Base-by-base conservation (phyloP, 1,140 invertebrate genomes). In the Scaptomyza montana region DNA sequence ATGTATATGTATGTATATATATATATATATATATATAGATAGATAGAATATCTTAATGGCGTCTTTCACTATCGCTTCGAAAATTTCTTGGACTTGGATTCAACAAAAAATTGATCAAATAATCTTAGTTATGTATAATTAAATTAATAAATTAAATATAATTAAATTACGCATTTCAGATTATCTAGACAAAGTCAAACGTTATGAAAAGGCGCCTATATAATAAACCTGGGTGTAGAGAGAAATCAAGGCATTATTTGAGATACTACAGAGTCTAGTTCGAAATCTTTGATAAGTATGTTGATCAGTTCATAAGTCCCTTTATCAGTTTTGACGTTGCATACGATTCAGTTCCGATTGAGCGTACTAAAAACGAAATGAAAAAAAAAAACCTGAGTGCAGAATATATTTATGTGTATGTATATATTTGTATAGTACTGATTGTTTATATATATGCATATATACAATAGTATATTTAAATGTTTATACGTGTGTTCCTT, bases 271-370 rank as follows among this genome's bases (percentile, higher is more conserved):
- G 54, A 45, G 39, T 41, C 9, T 41, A 12, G 39, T 25, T 25
- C 21, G 2, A 25, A 25, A 3, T 25, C 21, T 12, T 41, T 12
- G 9, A 6, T 33, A 3, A 33, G 30, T 33, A 4, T 1, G 7
- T 33, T 33, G 36, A 3, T 43, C 21, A 25, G 47, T 25, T 25
- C 56, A 13, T 7, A 13, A 28, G 50, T 51, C 43, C 56, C 56
- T 59, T 59, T 59, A 59, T 59, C 56, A 59, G 56, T 28, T 43
- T 36, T 19, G 25, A 8, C 43, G 28, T 46, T 59, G 56, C 56
- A 59, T 43, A 59, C 43, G 25, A 43, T 47, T 47, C 56, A 59
- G 56, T 46, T 59, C 9, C 43, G 56, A 47, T 45, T 16, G 43
- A 46, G 43, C 54, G 36, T 39, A 28, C 19, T 56, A 0, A 33